Base-by-base conservation (phyloP, 2,888 invertebrate species). In the Clepsis dumicolana region DNA sequence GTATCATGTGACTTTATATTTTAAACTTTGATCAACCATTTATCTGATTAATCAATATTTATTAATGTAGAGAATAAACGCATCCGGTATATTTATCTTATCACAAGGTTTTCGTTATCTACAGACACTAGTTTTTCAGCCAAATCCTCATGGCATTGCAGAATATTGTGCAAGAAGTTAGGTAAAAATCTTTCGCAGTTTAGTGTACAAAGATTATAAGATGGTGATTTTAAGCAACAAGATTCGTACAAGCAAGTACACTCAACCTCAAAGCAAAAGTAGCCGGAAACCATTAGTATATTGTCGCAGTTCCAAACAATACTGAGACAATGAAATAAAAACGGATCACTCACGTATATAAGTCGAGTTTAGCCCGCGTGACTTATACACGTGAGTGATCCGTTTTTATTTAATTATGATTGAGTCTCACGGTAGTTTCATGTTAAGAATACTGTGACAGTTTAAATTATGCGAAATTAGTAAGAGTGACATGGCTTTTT, bases 71-170 rank as follows among this genome's bases (percentile, higher is more conserved):
- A 48, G 48, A 12, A 21, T 12, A 18, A 48, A 48, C 12, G 21
- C 14, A 48, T 48, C 48, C 21, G 21, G 48, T 48, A 48, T 48
- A 10, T n/a, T 48, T 48, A 48, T 48, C 48, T 21, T 21, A 21
- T 48, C 21, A 21, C 8, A 21, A 21, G 12, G 14, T 48, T 48
- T 21, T 2, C 10, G 44, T 44, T 18, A 44, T 44, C 44, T 10
- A 2, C 16, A 41, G 41, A 16, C n/a, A 16, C 1, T 41, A 10
- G 4, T 5, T 1, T 41, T 2, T 41, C 21, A 7, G 12, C 21
- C 21, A 21, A 48, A 21, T 48, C 48, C 10, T 48, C 12, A 21
- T 12, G 21, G 21, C 21, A 21, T 10, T 21, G 35, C 12, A 35
- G 5, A 2, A 12, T 35, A 2, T 35, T 35, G 16, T 8, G 16